phyloP scores from a whole-genome alignment of 2,113 vertebrate genomes.

The Laticauda colubrina region DNA sequence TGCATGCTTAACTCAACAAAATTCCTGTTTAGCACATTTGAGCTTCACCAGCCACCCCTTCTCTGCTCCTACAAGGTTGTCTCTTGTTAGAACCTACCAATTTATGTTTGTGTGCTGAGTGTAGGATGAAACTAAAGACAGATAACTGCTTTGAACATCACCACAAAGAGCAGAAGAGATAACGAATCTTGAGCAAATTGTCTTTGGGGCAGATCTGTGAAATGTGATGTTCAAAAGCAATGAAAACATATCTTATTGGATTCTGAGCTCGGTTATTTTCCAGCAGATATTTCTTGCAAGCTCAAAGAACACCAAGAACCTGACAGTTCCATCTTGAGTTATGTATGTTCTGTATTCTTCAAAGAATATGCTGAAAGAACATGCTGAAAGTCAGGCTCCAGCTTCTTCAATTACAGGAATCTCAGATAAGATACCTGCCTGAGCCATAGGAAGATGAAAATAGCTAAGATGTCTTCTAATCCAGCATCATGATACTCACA shows the following conservation, averaged over 20 bases:
- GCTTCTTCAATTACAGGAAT: neutral
- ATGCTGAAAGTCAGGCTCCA: neutral
- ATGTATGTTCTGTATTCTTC: neutral
- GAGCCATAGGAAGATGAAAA: neutral
- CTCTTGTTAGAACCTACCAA: neutral
- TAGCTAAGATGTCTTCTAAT: neutral
- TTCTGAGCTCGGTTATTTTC: neutral
- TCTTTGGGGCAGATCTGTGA: neutral
- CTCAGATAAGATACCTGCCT: neutral
- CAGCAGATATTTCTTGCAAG: neutral
- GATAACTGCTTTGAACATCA: neutral
- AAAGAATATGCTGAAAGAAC: neutral
- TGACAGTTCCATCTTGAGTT: neutral
- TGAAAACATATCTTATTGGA: neutral
- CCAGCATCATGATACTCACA: neutral
- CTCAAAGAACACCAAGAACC: neutral
- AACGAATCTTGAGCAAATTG: neutral
- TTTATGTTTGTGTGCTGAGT: neutral
- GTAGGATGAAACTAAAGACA: neutral
- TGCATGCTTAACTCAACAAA: neutral
- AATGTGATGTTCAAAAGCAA: neutral
- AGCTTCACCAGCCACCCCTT: neutral
- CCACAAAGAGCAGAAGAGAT: neutral
- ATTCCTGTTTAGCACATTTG: neutral
- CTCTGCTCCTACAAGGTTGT: neutral